Evolutionary conservation across 2,888 invertebrate genomes (phyloP).

Genomic region (Mythimna loreyi): DNA sequence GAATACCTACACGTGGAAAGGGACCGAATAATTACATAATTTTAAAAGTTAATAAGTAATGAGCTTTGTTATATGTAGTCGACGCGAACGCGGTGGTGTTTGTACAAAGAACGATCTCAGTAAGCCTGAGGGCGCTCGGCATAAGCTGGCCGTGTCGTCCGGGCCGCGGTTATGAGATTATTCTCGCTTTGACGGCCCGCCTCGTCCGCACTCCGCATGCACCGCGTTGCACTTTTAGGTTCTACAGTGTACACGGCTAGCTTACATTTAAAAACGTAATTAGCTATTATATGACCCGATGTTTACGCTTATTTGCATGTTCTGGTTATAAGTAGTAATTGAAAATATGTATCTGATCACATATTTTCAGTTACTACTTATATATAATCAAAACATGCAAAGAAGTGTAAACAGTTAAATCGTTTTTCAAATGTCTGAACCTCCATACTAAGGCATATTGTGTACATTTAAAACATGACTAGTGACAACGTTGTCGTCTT

Average conservation of each 20-base stretch:
- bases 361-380: no score
- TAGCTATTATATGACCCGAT: constrained; percentile 77
- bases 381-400: no score
- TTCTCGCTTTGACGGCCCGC: constrained; percentile 85
- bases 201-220: constrained; percentile 76
- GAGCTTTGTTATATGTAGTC: constrained; percentile 69
- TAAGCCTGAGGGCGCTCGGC: constrained; percentile 83
- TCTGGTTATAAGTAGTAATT: constrained; percentile 54
- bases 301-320: constrained; percentile 63
- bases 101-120: constrained; percentile 82
- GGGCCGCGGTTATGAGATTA: constrained; percentile 87
- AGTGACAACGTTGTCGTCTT: background rate
- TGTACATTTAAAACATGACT: background rate
- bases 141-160: constrained; percentile 83
- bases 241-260: constrained; percentile 73
- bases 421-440: background rate
- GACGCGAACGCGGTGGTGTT: constrained; percentile 68
- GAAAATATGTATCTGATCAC: background rate
- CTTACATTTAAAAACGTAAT: constrained; percentile 83
- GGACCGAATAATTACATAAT: constrained; percentile 71
- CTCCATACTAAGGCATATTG: background rate
- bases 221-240: constrained; percentile 79
- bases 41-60: constrained; percentile 74
- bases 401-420: background rate
- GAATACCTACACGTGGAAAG: constrained; percentile 70